Evolutionary conservation across 2,113 vertebrate genomes (phyloP), one percentile per base, ranked within the genome.

Genomic region (Chloroceryle aenea): DNA sequence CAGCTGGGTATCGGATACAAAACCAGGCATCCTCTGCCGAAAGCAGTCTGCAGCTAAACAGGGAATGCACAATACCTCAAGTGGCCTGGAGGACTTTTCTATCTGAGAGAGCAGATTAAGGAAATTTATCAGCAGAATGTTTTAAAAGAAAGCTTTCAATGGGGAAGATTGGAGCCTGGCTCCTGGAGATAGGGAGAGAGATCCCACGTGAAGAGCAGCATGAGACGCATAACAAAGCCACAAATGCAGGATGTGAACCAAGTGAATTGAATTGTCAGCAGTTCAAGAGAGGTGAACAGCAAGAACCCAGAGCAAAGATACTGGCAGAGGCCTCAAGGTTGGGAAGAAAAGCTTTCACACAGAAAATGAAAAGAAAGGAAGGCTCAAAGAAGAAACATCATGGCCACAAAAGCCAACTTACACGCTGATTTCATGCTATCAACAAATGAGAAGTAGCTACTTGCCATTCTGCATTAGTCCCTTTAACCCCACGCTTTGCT

Each of bases 161-260:
- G 83, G 53, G 45, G 59, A 50, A 95, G 94, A 59, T 4, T 53
- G 94, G 38, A 95, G 91, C 59, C 95, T 96, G 96, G 90, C 85
- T 90, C 14, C 36, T 5, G 68, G 68, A 96, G 96, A 94, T 93
- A 97, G 67, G 78, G 45, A 76, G 74, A 42, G 68, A 91, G 95
- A 94, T 95, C 84, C 91, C 87, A 14, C 12, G 73, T 1, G 89
- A 89, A 82, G 84, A 82, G 74, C 87, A 73, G 94, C 30, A 12
- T 6, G 83, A 87, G 93, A 40, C 1, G 0, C 1, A 17, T 47
- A 76, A 90, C 87, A 87, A 95, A 96, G 74, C 69, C 89, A 68
- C 6, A 18, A 9, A 32, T 0, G 52, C 93, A 68, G 91, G 93
- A 85, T 2, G 67, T 1, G 63, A 38, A 30, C 40, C 21, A 40